phyloP scores from a whole-genome alignment of 2,797 vertebrate genomes.

The Psittacula derbiana region DNA sequence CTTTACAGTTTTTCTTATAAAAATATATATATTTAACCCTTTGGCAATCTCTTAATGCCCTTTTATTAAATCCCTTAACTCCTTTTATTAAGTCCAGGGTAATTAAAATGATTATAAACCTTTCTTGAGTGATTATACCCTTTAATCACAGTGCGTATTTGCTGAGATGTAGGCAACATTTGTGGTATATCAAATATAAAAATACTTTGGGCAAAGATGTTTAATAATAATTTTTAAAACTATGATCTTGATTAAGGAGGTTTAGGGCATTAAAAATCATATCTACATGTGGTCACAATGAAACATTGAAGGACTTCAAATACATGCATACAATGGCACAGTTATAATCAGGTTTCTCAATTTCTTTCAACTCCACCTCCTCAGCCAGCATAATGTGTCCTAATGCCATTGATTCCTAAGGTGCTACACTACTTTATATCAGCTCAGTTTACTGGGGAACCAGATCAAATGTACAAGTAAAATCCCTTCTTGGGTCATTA shows the following conservation, averaged over 20 bases:
- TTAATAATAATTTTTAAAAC: constrained; percentile 36
- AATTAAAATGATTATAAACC: constrained; percentile 67
- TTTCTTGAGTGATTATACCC: constrained; percentile 47
- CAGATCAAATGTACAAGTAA: background rate
- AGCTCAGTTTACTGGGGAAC: background rate
- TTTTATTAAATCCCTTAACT: constrained; percentile 66
- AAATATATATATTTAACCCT: constrained; percentile 67
- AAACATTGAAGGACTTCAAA: background rate
- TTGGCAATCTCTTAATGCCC: constrained; percentile 68
- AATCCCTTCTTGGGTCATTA: background rate
- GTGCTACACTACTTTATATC: background rate
- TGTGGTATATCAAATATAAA: constrained; percentile 39
- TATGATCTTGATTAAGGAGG: constrained; percentile 6
- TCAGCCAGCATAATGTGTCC: constrained; percentile 11
- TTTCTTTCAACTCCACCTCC: constrained; percentile 8
- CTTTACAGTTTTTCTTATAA: constrained; percentile 59
- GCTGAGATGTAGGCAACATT: constrained; percentile 23
- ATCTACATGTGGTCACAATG: background rate
- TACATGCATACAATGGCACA: background rate
- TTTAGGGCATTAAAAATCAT: constrained; percentile 26
- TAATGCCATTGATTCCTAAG: constrained; percentile 8
- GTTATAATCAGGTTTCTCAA: constrained; percentile 11
- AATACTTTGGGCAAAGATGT: constrained; percentile 2
- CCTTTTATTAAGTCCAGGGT: constrained; percentile 57
- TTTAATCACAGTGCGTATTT: constrained; percentile 63